Base-by-base conservation (phyloP, 2,113 vertebrate species). In the Lophius piscatorius region DNA sequence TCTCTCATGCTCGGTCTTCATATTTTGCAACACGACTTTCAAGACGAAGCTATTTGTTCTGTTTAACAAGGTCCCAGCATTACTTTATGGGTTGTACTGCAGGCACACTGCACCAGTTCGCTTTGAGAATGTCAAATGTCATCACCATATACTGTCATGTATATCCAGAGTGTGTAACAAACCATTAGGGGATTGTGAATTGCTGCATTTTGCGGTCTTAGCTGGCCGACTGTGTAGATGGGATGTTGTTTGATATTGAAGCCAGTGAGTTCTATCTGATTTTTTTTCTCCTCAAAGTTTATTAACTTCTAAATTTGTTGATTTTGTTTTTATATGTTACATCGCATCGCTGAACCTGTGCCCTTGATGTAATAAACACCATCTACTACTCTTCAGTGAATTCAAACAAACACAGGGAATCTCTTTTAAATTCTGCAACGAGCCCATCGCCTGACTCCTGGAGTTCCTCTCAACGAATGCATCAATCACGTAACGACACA, bases 121-220 rank as follows among this genome's bases (percentile, higher is more conserved):
- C 77, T 76, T 71, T 21, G 29, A 74, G 84, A 90, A 89, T 87
- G 85, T 87, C 57, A 82, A 81, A 82, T 81, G 77, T 77, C 75
- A 78, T 80, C 63, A 52, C 76, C 82, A 59, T 85, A 70, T 76
- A 64, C 58, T 56, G 70, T 82, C 80, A 65, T n/a, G n/a, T 86
- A 72, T 88, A 84, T 85, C 68, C 84, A 65, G 68, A 78, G 60
- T 76, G 80, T 85, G 70, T 88, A 72, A 83, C 73, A 50, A 50
- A 61, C 73, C 78, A 62, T 77, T 69, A 76, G 54, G 80, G 73
- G 62, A 33, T 70, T 45, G 70, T 83, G 74, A 74, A 77, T 78
- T 81, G 81, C 83, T 85, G 78, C 63, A 79, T 87, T 82, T 77
- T 78, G 56, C 58, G 51, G 56, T 81, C 70, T 36, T 76, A 52